A percentile compares a stretch with the other conserved stretches of the same genome.
Conservation (phyloP, 2,113 vertebrate genomes). For the Silurus meridionalis region DNA sequence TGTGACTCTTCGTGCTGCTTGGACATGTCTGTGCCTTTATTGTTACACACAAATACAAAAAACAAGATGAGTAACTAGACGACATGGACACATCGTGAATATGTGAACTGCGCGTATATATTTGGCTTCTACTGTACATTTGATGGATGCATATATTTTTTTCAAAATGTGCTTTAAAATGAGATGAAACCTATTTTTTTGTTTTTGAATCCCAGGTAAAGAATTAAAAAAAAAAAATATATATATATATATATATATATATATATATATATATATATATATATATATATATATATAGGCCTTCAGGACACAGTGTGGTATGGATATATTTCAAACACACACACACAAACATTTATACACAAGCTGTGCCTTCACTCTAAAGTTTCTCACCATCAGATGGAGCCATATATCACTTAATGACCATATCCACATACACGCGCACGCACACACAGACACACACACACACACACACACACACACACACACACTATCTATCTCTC, state of each 20-base stretch:
- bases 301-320: not conserved
- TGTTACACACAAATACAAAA: not conserved
- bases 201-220: constrained; percentile 19
- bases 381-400: constrained; percentile 32
- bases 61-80: not conserved
- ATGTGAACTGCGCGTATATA: not conserved
- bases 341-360: not conserved
- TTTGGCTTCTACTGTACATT: not conserved
- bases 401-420: not conserved
- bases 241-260: no score
- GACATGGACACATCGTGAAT: not conserved
- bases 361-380: not conserved
- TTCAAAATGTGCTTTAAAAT: constrained; percentile 1
- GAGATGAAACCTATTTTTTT: constrained; percentile 18
- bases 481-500: no score
- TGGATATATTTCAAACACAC: not conserved
- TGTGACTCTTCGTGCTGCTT: not conserved
- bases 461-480: no score
- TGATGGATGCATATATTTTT: constrained; percentile 10
- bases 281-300: no score
- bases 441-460: no score
- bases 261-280: no score
- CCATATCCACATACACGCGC: no score
- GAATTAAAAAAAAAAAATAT: constrained; percentile 25
- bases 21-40: not conserved